Percentiles rank a stretch among this genome's conserved stretches.
Conservation (phyloP, 2,797 vertebrate genomes). For the Pangasius macronema region DNA sequence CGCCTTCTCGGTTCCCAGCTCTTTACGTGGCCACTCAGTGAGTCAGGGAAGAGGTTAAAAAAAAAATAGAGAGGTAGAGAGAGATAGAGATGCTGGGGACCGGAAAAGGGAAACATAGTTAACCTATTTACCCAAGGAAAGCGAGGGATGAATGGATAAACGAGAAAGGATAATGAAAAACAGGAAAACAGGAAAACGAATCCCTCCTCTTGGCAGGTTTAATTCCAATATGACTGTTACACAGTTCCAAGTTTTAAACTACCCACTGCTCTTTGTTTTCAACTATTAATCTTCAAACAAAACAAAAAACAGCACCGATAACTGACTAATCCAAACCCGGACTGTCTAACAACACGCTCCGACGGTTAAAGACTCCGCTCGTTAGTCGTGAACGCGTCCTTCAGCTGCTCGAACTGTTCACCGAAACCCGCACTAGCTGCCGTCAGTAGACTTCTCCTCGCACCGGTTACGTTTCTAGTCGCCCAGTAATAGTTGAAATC, state of each 20-base stretch:
- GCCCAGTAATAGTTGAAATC: conserved; percentile 61
- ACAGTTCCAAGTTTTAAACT: conserved; percentile 68
- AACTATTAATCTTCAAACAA: conserved; percentile 51
- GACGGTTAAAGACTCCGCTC: conserved; percentile 44
- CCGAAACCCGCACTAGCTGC: conserved; percentile 27
- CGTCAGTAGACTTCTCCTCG: conserved; percentile 10
- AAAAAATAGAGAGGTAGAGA: background rate
- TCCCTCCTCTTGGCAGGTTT: conserved; percentile 53
- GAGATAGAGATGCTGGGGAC: conserved; percentile 49
- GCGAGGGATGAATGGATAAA: conserved; percentile 18
- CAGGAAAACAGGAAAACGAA: background rate
- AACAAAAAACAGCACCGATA: background rate
- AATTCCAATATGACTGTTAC: conserved; percentile 73
- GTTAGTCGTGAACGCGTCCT: conserved; percentile 28
- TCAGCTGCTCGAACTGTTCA: background rate
- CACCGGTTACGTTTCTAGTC: conserved; percentile 41
- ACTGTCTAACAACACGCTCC: conserved; percentile 5
- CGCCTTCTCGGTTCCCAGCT: conserved; percentile 39
- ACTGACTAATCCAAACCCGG: background rate
- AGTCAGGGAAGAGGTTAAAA: conserved; percentile 38
- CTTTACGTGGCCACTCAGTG: conserved; percentile 32
- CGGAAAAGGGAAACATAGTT: conserved; percentile 58
- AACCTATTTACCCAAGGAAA: conserved; percentile 37
- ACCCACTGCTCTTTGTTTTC: conserved; percentile 61
- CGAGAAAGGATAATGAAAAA: background rate